Percentiles rank a stretch among this genome's conserved stretches.
Evolutionary conservation across 1,140 invertebrate genomes (phyloP).

Genomic region (Doryteuthis pealeii): DNA sequence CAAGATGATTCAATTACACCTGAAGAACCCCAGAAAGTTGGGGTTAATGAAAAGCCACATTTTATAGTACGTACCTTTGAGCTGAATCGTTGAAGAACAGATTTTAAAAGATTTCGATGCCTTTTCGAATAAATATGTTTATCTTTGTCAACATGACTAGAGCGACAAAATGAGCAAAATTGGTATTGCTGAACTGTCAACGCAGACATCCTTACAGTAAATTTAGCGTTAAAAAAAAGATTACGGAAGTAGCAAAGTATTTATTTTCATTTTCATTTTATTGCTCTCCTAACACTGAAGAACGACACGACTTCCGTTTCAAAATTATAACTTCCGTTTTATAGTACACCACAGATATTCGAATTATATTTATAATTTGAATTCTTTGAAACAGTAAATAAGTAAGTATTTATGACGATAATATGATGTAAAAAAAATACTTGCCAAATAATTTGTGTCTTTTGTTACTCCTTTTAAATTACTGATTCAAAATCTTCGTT

Average conservation of each 20-base stretch:
- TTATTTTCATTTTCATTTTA: not conserved
- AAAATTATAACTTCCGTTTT: constrained; percentile 12
- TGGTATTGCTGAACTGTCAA: constrained; percentile 21
- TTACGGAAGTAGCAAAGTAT: no score
- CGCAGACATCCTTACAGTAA: not conserved
- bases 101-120: constrained; percentile 32
- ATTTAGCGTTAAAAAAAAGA: not conserved
- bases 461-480: no score
- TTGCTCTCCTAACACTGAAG: not conserved
- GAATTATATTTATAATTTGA: constrained; percentile 8
- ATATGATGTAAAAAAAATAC: no score
- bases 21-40: no score
- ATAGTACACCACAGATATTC: constrained; percentile 16
- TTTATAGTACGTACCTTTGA: constrained; percentile 29
- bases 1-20: no score
- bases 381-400: not conserved
- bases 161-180: constrained; percentile 35
- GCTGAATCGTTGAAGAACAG: constrained; percentile 28
- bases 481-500: no score
- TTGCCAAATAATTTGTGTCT: no score
- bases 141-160: constrained; percentile 34
- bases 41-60: no score
- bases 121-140: constrained; percentile 38
- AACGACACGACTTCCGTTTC: not conserved
- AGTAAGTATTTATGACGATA: not conserved